Base-by-base conservation (phyloP, 1,140 invertebrate species). In the Apolygus lucorum region DNA sequence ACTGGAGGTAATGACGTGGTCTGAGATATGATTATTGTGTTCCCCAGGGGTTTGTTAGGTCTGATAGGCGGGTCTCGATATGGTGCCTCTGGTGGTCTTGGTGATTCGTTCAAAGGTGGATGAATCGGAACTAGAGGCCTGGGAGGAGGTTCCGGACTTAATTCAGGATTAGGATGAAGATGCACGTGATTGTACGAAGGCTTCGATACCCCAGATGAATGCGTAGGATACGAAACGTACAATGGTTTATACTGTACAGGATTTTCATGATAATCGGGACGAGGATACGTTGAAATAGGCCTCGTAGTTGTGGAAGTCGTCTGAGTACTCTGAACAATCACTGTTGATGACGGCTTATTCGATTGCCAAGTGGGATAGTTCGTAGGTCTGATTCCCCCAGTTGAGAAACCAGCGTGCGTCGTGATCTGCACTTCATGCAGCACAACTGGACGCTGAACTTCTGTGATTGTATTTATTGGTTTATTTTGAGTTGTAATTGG, bases 11-110 rank as follows among this genome's bases (percentile, higher is more conserved):
- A 62, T n/a, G 64, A 49, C 2, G 62, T 28, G 21, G 59, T 34
- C 52, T 68, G 70, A 21, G 70, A 49, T 4, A 70, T 67, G 21
- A 72, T 65, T 28, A 70, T 63, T 54, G 68, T 68, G 13, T 64
- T 52, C 0, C 65, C 63, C 34, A 69, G 28, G 26, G 65, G 66
- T 11, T 52, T 28, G 52, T 69, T 70, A 24, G 28, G n/a, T 14
- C 52, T 2, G 11, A 22, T 21, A 24, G 52, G 24, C 8, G 34
- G 62, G 26, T 62, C 17, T 26, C 26, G 63, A 11, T 69, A 25
- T 2, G 21, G 21, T 34, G 49, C 62, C 22, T 62, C 34, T 67
- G 52, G 42, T 67, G 64, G 28, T 63, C 34, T 22, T 11, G 68
- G 27, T 28, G 63, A 34, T 66, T 70, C 68, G 29, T 29, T 14